Percentiles rank a stretch among this genome's conserved stretches.
Evolutionary conservation across 30 jellyfish, hydroid and myxozoan species (phyloP).

Genomic region (Pseudorhiza aurosa): DNA sequence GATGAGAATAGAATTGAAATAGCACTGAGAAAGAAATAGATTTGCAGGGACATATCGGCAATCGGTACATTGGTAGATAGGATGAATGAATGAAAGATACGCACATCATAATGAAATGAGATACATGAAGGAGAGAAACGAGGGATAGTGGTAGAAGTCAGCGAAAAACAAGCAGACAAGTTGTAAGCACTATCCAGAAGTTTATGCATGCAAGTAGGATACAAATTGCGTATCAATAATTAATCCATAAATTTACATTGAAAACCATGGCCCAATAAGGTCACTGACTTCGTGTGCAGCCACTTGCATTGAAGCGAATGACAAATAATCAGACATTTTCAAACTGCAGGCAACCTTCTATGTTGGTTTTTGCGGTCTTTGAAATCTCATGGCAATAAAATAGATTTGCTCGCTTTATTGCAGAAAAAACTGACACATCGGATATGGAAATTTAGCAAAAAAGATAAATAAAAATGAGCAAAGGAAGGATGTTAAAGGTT

Average conservation of each 20-base stretch:
- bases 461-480: background rate
- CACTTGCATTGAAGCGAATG: conserved; percentile 46
- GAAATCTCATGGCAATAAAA: background rate
- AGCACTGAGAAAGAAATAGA: no score
- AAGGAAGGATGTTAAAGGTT: background rate
- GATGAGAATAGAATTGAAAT: no score
- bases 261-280: conserved; percentile 17
- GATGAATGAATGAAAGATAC: no score
- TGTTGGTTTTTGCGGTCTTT: background rate
- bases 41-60: no score
- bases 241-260: conserved; percentile 1
- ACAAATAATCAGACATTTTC: conserved; percentile 14
- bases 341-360: background rate
- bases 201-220: background rate
- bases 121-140: no score
- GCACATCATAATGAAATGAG: no score
- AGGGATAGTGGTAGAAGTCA: no score
- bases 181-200: background rate
- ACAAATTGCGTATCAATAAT: background rate
- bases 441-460: background rate
- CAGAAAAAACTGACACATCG: no score
- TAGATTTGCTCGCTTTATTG: no score
- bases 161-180: no score
- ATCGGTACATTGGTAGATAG: no score
- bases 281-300: conserved; percentile 67